Base-by-base conservation (phyloP, 2,113 vertebrate species). In the Ranitomeya variabilis region DNA sequence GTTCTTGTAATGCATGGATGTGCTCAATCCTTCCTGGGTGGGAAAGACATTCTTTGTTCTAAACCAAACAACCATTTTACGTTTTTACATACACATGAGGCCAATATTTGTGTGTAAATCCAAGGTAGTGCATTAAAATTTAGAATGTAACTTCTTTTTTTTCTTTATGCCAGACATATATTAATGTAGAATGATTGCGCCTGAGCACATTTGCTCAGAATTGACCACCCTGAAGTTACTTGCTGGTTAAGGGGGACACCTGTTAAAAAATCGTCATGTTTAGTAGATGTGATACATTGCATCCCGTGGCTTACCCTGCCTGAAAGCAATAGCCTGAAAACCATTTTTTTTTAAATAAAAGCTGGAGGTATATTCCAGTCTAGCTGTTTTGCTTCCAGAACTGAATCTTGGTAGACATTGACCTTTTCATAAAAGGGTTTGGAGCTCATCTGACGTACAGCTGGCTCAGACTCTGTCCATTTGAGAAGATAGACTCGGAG, bases 381-480 rank as follows among this genome's bases (percentile, higher is more conserved):
- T 67, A 76, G 82, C 87, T 89, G 73, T 79, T 89, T 89, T 85
- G 82, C 87, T 89, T 66, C 73, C 21, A 85, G 82, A 85, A 52
- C 73, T 79, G 82, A 89, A 89, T 67, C 73, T 54, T 85, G 67
- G 73, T 79, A 85, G 81, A 84, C 62, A 62, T 69, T 89, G 87
- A 89, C 87, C 87, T 89, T 89, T 89, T 78, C 82, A 84, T 89
- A 69, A 79, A 85, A 89, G 81, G 60, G 45, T 85, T 89, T 89
- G 73, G 51, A 89, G 73, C 60, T 78, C 82, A 85, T 89, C 82
- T 89, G 87, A 89, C 82, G 73, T 89, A 69, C 87, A 79, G 81
- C 82, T 89, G 82, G 87, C 87, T 89, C 59, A 79, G 82, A 67
- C 82, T 57, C 87, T 60, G 60, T 89, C 87, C 82, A 89, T 89